phyloP scores from a whole-genome alignment of 37 sponge, comb jelly and placozoan species.

The Corticium candelabrum region DNA sequence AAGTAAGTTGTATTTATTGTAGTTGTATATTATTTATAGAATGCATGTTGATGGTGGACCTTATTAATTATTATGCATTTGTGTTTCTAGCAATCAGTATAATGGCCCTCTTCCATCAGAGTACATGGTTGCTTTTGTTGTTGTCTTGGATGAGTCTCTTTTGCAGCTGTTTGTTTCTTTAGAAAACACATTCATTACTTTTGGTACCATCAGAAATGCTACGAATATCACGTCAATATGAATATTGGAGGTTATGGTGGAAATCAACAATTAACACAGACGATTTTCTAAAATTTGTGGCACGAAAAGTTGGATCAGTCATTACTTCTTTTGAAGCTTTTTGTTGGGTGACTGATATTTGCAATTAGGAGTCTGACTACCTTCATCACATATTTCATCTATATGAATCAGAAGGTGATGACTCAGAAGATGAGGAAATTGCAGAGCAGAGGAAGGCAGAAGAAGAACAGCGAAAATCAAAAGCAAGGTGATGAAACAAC shows the following conservation, averaged over 20 bases:
- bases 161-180: too few species aligned
- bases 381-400: conserved; percentile 69
- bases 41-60: too few species aligned
- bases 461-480: conserved; percentile 26
- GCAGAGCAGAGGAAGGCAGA: conserved; percentile 38
- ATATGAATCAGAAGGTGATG: conserved; percentile 77
- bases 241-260: conserved; percentile 56
- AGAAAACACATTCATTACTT: too few species aligned
- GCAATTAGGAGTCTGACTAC: conserved; percentile 68
- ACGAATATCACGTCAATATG: conserved; percentile 12
- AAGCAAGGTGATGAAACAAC: conserved; percentile 15
- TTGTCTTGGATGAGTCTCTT: too few species aligned
- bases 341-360: background rate
- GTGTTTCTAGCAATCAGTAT: conserved; percentile 14
- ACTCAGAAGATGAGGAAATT: conserved; percentile 60
- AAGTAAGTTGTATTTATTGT: background rate
- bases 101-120: conserved; percentile 18
- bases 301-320: conserved; percentile 37
- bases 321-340: too few species aligned
- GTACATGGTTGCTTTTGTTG: background rate
- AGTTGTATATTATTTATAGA: too few species aligned
- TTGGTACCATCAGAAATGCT: conserved; percentile 15
- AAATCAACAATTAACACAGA: conserved; percentile 44
- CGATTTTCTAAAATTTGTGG: conserved; percentile 69
- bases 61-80: too few species aligned